Base-by-base conservation (phyloP, 2,797 vertebrate species). In the Taeniopygia guttata region DNA sequence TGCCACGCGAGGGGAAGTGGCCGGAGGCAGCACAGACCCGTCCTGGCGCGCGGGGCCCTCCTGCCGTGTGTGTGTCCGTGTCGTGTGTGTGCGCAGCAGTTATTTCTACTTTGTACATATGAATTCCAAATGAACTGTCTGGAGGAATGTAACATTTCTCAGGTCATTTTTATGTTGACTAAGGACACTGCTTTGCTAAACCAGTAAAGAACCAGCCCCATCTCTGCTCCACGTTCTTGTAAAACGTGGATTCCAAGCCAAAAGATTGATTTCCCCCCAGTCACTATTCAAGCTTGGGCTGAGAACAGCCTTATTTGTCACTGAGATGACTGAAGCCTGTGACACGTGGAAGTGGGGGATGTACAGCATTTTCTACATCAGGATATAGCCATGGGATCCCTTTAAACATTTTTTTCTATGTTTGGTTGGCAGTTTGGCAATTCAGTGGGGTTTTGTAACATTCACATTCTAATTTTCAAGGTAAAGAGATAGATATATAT, bases 151-250 rank as follows among this genome's bases (percentile, higher is more conserved):
- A 96, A 97, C 97, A 97, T 97, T 98, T 98, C 99, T 99, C 99
- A 99, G 98, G 98, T 98, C 98, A 98, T 98, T 98, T 98, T 97
- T 98, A 98, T 97, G 98, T 98, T 98, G 97, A 98, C 97, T 97
- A 97, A 97, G 82, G 94, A 95, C 97, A 91, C 94, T 87, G 96
- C 94, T 95, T 93, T 92, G 95, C 94, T 89, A 66, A 86, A 94
- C 55, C 82, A 84, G 74, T 86, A 78, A 66, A 79, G 49, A 91
- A 67, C 82, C 82, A 80, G 88, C 88, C 73, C 93, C 94, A 51
- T 25, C 77, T 52, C 67, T 73, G 94, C 67, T 95, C 68, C n/a
- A 3, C 62, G 10, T 87, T 84, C 94, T 66, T 84, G 68, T 67
- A 63, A 87, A 88, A 84, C 0, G 51, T 87, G 94, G 96, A 91